Conservation (phyloP, 64 coral and sea anemone genomes). For the Porites lutea region DNA sequence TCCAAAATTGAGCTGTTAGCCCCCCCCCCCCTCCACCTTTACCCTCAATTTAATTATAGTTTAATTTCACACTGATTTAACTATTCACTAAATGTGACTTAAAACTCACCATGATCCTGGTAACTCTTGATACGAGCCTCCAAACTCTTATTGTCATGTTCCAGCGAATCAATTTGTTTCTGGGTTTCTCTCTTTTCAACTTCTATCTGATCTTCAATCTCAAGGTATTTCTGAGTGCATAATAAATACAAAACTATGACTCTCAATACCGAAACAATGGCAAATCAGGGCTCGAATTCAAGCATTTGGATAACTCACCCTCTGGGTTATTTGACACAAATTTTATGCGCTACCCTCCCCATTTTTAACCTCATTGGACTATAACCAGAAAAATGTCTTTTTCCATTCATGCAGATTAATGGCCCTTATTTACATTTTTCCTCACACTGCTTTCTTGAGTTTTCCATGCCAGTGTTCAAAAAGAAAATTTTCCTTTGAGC, state of each 20-base stretch:
- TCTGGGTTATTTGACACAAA: no score
- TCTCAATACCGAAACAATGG: background rate
- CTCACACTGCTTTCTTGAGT: no score
- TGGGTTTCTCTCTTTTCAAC: constrained; percentile 84
- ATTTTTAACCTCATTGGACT: no score
- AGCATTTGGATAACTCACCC: no score
- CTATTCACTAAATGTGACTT: background rate
- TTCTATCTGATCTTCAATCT: constrained; percentile 99
- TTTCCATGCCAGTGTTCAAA: no score
- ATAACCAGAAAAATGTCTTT: no score
- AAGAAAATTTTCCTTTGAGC: no score
- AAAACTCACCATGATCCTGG: constrained; percentile 90
- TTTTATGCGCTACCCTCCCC: no score
- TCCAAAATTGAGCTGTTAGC: no score
- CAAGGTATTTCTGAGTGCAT: constrained; percentile 86
- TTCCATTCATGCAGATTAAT: no score
- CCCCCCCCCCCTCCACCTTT: no score
- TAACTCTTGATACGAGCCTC: constrained; percentile 85
- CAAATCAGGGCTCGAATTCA: background rate
- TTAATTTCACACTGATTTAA: background rate
- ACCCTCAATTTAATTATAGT: background rate
- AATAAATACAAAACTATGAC: background rate
- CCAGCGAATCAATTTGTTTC: constrained; percentile 78
- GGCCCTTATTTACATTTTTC: no score
- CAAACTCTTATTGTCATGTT: constrained; percentile 88